Evolutionary conservation across 2,113 vertebrate species (phyloP), one percentile per base, ranked within the genome.

Genomic region (Ciconia maguari): DNA sequence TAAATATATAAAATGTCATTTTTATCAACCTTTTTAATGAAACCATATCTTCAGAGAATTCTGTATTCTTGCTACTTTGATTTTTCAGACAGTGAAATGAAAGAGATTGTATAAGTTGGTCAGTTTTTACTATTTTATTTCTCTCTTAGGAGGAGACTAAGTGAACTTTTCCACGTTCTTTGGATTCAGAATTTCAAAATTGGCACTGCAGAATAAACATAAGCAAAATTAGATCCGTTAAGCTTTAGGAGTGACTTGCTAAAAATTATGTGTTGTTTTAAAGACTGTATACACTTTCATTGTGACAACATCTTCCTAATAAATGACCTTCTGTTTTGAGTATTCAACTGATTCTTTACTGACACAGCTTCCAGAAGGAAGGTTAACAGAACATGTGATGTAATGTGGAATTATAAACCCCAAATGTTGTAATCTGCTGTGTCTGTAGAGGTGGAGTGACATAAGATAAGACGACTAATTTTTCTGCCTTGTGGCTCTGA

Each of bases 401-500:
- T 74, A 66, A 89, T 6, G 13, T 74, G 55, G 60, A 78, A 16
- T n/a, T 81, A 0, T 75, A 81, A 93, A 55, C 42, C 14, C 54
- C 46, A 70, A 58, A 46, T 81, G 86, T 83, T 93, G 72, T 91
- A 89, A 94, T 70, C 49, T 80, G 46, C 80, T 87, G 22, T 89
- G 58, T 77, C 83, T 91, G 87, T 84, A 89, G 60, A 87, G 60
- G 44, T 91, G 38, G 80, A 78, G 72, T 51, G 55, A 64, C 65
- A 15, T 58, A 41, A 90, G 70, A 92, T 49, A 90, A 83, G 68
- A 49, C 0, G 0, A 74, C 83, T 71, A 27, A 81, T 93, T 96
- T 94, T 96, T 87, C 55, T 94, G 77, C 72, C 72, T 64, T 51
- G n/a, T 96, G 77, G 64, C 80, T 96, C 74, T 91, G 68, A 91